These are phyloP conservation scores for Rhamphomyia laevipes DNA, from an alignment of 2,888 invertebrate genomes.

Conservation along the genomic window DNA sequence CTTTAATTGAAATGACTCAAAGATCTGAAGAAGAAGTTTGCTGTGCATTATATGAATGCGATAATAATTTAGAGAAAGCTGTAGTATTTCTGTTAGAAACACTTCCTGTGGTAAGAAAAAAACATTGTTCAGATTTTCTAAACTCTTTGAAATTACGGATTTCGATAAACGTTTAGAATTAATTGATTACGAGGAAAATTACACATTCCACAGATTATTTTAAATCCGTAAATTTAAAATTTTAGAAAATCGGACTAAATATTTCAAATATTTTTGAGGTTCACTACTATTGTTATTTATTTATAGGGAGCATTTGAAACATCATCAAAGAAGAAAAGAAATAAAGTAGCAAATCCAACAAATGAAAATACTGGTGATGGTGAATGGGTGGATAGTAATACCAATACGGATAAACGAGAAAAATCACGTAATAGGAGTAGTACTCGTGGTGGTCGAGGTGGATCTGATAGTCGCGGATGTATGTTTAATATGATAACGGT, in stretches of 20 bases:
- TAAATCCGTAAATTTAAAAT: too few relatives aligned
- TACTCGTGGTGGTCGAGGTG: conserved; percentile 36
- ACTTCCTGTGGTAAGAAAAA: conserved; percentile 30
- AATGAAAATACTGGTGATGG: conserved; percentile 41
- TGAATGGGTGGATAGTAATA: conserved; percentile 33
- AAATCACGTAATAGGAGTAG: conserved; percentile 36
- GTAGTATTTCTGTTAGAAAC: conserved; percentile 36
- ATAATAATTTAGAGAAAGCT: conserved; percentile 72
- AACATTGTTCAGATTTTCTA: background rate
- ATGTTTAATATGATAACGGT: conserved; percentile 14
- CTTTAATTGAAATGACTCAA: conserved; percentile 83
- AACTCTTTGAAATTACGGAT: background rate
- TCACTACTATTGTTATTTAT: too few relatives aligned
- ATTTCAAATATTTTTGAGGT: too few relatives aligned
- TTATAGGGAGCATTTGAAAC: conserved; percentile 74
- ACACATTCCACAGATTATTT: too few relatives aligned
- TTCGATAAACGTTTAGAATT: too few relatives aligned
- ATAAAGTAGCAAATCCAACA: conserved; percentile 50
- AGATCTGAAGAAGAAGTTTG: conserved; percentile 83
- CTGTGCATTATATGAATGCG: conserved; percentile 85
- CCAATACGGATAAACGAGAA: conserved; percentile 33
- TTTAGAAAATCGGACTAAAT: too few relatives aligned
- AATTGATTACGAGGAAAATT: background rate
- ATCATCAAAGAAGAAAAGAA: conserved; percentile 78
- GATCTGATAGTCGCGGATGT: conserved; percentile 45